Conservation (phyloP, 2,888 invertebrate species). For the Malachius bipustulatus region DNA sequence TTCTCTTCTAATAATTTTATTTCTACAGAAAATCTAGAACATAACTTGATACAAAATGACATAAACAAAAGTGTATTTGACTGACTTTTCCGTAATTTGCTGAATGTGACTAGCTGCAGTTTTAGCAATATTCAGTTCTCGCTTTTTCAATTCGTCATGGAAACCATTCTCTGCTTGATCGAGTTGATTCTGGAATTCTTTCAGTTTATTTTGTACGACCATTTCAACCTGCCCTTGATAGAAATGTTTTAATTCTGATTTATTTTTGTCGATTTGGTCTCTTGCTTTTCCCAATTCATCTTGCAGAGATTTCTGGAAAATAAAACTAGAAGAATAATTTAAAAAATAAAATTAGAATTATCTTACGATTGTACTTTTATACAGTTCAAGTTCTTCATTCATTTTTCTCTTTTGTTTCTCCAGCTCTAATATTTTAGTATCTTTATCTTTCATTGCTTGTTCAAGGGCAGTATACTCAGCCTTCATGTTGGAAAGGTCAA, state of each 20-base stretch:
- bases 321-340: conserved; percentile 6
- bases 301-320: conserved; percentile 36
- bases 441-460: conserved; percentile 23
- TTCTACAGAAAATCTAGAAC: conserved; percentile 56
- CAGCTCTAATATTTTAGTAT: conserved; percentile 19
- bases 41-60: too few relatives aligned
- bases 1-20: conserved; percentile 66
- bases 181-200: conserved; percentile 64
- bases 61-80: conserved; percentile 12
- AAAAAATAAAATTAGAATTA: conserved; percentile 3
- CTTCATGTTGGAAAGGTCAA: conserved; percentile 31
- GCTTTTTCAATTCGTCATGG: conserved; percentile 48
- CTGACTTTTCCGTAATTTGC: conserved; percentile 54
- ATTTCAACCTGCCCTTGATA: conserved; percentile 74
- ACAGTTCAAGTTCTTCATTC: conserved; percentile 28
- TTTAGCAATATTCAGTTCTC: conserved; percentile 55
- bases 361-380: conserved; percentile 31
- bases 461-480: conserved; percentile 25
- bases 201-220: conserved; percentile 61
- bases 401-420: conserved; percentile 32
- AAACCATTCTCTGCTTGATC: conserved; percentile 56
- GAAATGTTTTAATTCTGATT: conserved; percentile 55
- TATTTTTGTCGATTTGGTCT: conserved; percentile 49
- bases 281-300: conserved; percentile 35
- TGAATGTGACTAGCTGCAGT: conserved; percentile 60